Percentiles rank a stretch among this genome's conserved stretches.
Conservation (phyloP, 2,888 invertebrate genomes). For the Himalopsyche japonica region DNA sequence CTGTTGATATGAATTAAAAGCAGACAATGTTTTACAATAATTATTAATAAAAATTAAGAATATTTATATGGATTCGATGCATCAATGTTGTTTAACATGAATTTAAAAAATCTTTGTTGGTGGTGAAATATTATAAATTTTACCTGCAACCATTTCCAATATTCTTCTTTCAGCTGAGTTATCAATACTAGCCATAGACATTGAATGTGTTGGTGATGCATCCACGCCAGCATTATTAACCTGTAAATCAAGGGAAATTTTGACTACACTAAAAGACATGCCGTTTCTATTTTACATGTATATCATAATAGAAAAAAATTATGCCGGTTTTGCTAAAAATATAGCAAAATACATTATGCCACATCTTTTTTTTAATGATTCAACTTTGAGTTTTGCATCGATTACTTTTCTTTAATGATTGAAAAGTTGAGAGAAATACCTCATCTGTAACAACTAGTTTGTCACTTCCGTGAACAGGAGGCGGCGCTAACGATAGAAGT, state of each 20-base stretch:
- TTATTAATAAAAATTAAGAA: too few species aligned
- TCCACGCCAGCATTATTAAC: constrained; percentile 44
- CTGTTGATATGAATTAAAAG: constrained; percentile 42
- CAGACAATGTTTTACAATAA: too few species aligned
- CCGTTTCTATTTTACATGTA: too few species aligned
- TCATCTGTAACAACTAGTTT: constrained; percentile 69
- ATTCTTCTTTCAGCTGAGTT: constrained; percentile 74
- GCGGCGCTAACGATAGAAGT: constrained; percentile 81
- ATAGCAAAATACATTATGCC: not conserved
- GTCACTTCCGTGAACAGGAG: constrained; percentile 74
- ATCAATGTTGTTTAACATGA: not conserved
- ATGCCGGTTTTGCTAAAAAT: too few species aligned
- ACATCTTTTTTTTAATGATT: too few species aligned
- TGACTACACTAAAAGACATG: too few species aligned
- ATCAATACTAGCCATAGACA: constrained; percentile 38
- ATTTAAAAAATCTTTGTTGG: not conserved
- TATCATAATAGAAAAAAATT: too few species aligned
- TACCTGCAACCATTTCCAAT: constrained; percentile 70
- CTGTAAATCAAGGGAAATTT: not conserved
- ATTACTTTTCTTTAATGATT: not conserved
- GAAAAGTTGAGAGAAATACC: constrained; percentile 7
- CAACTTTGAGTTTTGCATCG: not conserved
- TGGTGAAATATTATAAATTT: too few species aligned
- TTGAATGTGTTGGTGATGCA: constrained; percentile 55
- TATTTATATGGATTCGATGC: too few species aligned